Base-by-base conservation (phyloP, 2,797 vertebrate genomes). In the Rousettus madagascariensis region DNA sequence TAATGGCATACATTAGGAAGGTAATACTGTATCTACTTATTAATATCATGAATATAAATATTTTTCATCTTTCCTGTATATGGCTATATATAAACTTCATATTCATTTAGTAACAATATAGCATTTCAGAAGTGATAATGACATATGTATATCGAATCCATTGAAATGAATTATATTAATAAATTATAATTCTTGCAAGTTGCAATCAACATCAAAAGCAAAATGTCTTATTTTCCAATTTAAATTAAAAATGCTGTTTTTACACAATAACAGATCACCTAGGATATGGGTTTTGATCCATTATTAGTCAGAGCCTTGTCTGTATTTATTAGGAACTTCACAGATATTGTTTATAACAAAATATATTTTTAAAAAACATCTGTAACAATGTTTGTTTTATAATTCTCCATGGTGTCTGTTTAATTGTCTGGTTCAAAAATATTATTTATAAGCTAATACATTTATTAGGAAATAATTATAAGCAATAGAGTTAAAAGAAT, bases 121-220 rank as follows among this genome's bases (percentile, higher is more conserved):
- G 1, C 41, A 36, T 94, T 90, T 88, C 6, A 43, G 63, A 88
- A 92, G 22, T 61, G 6, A 77, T n/a, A n/a, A 63, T 53, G 49
- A 90, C 33, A 51, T 41, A 55, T 30, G 20, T 55, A 33, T 2
- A 2, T 90, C 13, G 33, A 55, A 30, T 82, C 55, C 69, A 20
- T 22, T 33, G 30, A 94, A 96, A 46, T 78, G 17, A 43, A 43
- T 95, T 94, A 86, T 43, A 26, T 94, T 93, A 95, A 94, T 83
- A 82, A 63, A 24, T 3, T 94, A 69, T 94, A 92, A 46, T 88
- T 92, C 28, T 79, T 57, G 65, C 74, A 77, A 61, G 49, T 55
- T 72, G 13, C 8, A 33, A 46, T 78, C 49, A 49, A 19, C 26
- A 36, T 75, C 88, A 61, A 79, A 90, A 79, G 63, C 11, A 46